Base-by-base conservation (phyloP, 2,888 invertebrate genomes). In the Tineola bisselliella region DNA sequence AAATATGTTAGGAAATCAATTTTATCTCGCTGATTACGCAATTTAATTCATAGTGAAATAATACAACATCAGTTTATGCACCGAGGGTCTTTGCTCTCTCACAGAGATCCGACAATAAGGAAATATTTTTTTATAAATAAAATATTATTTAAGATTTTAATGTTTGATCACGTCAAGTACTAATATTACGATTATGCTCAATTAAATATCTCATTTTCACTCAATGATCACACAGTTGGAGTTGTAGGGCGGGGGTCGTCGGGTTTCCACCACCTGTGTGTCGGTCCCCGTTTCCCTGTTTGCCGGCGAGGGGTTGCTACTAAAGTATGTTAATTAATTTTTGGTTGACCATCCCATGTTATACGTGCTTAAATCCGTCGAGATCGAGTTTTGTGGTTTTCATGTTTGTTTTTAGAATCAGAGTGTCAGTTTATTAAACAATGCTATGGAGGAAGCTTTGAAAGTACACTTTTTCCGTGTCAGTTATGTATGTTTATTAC, bases 281-380 rank as follows among this genome's bases (percentile, higher is more conserved):
- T 63, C 38, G 38, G 38, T 38, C 38, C 38, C 38, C 3, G 38
- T n/a, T 38, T 38, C 38, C 38, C 38, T 38, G 38, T 38, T 38
- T 38, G 38, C 10, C 10, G 65, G 61, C 67, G 76, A 78, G 82
- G 25, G 84, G 83, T 81, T 78, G 77, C 72, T 77, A 71, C 78
- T 74, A 79, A 86, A 87, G 86, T 86, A 86, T 86, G 87, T 87
- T 87, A 87, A 87, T 87, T 86, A 86, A 87, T 87, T 86, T 86
- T 86, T 79, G 83, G 84, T 81, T 77, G 83, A 81, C 81, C 84
- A 81, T 82, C 73, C 74, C 74, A 73, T 72, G 75, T 75, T 67
- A 70, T 73, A 70, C 72, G 70, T 70, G 77, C 78, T 79, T 76
- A 77, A 83, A 83, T 82, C 82, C 76, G 76, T 74, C 77, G 72